phyloP scores from a whole-genome alignment of 2,888 invertebrate genomes.

The Malacosoma neustria region DNA sequence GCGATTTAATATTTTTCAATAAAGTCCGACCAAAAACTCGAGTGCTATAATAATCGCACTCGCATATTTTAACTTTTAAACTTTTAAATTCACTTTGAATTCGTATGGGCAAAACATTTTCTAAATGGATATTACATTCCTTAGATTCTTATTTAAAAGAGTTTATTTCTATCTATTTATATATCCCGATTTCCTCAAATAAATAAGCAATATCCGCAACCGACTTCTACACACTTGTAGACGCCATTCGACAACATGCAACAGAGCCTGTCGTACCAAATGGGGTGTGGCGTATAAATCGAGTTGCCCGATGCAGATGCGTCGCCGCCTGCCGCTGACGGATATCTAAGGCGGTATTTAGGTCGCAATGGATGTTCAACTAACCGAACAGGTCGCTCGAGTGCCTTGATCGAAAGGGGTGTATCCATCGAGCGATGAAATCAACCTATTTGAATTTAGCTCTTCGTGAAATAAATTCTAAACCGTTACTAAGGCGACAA shows the following conservation, averaged over 20 bases:
- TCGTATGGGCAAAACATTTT: too few species aligned
- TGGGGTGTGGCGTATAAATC: slow-evolving; percentile 30
- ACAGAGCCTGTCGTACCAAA: background rate
- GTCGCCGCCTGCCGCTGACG: slow-evolving; percentile 29
- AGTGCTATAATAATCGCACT: too few species aligned
- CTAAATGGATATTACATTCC: too few species aligned
- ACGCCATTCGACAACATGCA: background rate
- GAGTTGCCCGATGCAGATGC: slow-evolving; percentile 31
- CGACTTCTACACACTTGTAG: background rate
- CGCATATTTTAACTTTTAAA: too few species aligned
- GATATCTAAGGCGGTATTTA: slow-evolving; percentile 32
- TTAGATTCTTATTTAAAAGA: too few species aligned
- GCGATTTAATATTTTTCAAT: too few species aligned
- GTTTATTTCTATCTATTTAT: too few species aligned
- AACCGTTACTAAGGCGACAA: too few species aligned
- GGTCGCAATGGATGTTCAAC: slow-evolving; percentile 35
- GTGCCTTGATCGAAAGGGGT: slow-evolving; percentile 14
- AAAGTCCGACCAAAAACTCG: too few species aligned
- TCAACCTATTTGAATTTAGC: too few species aligned
- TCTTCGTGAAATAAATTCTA: too few species aligned
- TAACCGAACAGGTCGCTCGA: slow-evolving; percentile 28
- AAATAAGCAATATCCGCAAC: background rate
- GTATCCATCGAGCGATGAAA: background rate
- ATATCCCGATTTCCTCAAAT: background rate
- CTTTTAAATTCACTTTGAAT: too few species aligned